A percentile compares a stretch with the other conserved stretches of the same genome.
Evolutionary conservation across 2,113 vertebrate genomes (phyloP).

Genomic region (Gymnarchus niloticus): DNA sequence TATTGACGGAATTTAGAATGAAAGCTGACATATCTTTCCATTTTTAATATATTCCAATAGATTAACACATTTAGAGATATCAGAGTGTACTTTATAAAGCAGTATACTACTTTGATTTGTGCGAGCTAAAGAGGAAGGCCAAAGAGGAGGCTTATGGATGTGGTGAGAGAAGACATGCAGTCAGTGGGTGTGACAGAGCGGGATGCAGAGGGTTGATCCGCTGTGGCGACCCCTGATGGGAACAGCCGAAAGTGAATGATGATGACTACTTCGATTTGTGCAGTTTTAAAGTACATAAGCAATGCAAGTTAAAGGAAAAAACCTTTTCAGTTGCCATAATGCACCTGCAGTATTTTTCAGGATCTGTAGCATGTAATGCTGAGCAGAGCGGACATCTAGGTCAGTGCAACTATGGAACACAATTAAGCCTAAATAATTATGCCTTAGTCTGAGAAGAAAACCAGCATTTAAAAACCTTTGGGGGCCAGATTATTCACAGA

Average conservation of each 20-base stretch:
- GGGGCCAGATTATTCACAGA: neutral
- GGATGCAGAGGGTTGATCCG: no score
- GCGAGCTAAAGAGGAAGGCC: no score
- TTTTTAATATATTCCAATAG: neutral
- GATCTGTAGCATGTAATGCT: neutral
- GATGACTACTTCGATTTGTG: neutral
- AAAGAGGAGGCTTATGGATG: no score
- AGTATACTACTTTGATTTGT: no score
- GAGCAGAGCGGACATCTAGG: neutral
- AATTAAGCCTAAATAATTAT: constrained; percentile 1
- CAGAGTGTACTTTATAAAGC: no score
- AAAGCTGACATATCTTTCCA: no score
- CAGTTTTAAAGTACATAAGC: neutral
- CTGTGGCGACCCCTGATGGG: no score
- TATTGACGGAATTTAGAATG: no score
- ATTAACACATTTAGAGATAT: no score
- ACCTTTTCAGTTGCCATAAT: neutral
- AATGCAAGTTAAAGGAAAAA: neutral
- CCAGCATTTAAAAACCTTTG: neutral
- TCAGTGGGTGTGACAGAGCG: no score
- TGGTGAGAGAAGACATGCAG: no score
- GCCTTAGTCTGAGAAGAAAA: neutral
- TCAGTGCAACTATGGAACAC: neutral
- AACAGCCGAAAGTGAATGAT: no score
- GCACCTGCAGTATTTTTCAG: neutral